Conservation (phyloP, 2,888 invertebrate genomes). For the Pelosia muscerda region DNA sequence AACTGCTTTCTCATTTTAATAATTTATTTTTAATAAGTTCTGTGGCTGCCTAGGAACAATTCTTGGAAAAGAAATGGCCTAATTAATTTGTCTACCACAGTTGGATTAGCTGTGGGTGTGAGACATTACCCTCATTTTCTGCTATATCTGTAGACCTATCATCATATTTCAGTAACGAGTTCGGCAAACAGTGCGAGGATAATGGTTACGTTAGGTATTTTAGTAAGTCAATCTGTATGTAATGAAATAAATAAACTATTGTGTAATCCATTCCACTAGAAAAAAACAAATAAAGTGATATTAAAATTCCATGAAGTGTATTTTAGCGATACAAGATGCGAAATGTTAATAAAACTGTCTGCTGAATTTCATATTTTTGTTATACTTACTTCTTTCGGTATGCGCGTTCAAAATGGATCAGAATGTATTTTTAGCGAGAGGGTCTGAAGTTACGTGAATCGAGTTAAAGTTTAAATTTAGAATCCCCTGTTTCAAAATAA, state of each 20-base stretch:
- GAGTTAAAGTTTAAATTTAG: not conserved
- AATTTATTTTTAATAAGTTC: constrained; percentile 10
- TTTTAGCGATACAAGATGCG: too few species aligned
- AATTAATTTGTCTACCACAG: constrained; percentile 26
- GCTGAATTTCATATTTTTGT: too few species aligned
- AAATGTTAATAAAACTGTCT: too few species aligned
- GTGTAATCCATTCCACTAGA: not conserved
- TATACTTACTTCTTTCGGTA: too few species aligned
- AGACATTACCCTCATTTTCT: constrained; percentile 14
- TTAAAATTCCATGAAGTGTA: not conserved
- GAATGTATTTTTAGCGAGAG: not conserved
- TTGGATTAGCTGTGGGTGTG: constrained; percentile 7
- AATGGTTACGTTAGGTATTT: constrained; percentile 23
- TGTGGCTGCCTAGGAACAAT: not conserved
- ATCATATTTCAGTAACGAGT: constrained; percentile 29
- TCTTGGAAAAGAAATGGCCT: constrained; percentile 13
- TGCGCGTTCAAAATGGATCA: not conserved
- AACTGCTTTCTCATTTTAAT: not conserved
- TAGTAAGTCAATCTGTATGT: constrained; percentile 2
- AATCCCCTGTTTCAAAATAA: not conserved
- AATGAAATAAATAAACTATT: constrained; percentile 6
- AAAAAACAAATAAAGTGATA: not conserved
- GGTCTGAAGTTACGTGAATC: not conserved
- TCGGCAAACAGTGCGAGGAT: constrained; percentile 19
- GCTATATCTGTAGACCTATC: constrained; percentile 14